Conservation (phyloP, 1,140 invertebrate species). For the Atopsyche davidsoni region DNA sequence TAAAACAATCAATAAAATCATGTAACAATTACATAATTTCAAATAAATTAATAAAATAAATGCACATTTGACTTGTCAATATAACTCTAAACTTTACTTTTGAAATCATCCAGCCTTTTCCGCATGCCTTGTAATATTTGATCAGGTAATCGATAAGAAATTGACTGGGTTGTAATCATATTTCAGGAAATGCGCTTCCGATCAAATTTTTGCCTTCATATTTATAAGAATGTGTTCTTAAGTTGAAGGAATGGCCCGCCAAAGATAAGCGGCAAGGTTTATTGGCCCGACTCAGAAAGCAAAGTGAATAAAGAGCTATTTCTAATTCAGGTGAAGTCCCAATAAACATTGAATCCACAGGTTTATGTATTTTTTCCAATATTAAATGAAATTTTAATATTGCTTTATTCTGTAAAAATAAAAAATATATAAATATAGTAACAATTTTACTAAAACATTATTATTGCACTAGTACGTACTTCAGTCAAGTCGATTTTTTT, state of each 20-base stretch:
- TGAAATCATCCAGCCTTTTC: too few relatives aligned
- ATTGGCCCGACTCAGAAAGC: slow-evolving; percentile 67
- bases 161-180: too few relatives aligned
- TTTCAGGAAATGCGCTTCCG: slow-evolving; percentile 74
- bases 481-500: slow-evolving; percentile 63
- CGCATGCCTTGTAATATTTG: too few relatives aligned
- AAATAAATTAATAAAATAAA: too few relatives aligned
- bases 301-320: slow-evolving; percentile 85
- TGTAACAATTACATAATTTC: too few relatives aligned
- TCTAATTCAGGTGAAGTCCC: slow-evolving; percentile 91
- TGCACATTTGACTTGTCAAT: too few relatives aligned
- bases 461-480: slow-evolving; percentile 48
- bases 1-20: too few relatives aligned
- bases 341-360: slow-evolving; percentile 73
- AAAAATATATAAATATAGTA: slow-evolving; percentile 21
- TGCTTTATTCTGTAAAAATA: slow-evolving; percentile 62
- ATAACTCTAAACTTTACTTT: too few relatives aligned
- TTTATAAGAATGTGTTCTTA: slow-evolving; percentile 64
- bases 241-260: slow-evolving; percentile 60
- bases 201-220: slow-evolving; percentile 68
- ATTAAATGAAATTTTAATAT: slow-evolving; percentile 69
- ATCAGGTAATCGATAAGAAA: too few relatives aligned
- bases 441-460: neutral
- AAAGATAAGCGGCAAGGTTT: slow-evolving; percentile 66
- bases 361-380: slow-evolving; percentile 68